These are phyloP conservation scores for Trachelus troglodyta DNA, from an alignment of 2,888 invertebrate genomes.

Conservation along the genomic window DNA sequence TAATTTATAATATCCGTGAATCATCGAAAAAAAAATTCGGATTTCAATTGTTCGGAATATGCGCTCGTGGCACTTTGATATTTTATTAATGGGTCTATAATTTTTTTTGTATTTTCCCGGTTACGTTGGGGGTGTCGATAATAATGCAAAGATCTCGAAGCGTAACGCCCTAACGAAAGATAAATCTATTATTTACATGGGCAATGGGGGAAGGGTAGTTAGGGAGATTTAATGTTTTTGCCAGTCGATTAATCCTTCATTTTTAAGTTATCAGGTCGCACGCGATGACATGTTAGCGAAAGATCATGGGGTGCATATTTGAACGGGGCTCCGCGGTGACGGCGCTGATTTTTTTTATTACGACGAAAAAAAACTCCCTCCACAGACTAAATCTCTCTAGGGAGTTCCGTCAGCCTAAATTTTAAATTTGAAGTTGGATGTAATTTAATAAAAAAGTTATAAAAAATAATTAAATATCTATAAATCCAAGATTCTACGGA, in stretches of 20 bases:
- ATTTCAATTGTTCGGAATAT: background rate
- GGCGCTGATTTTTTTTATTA: constrained; percentile 43
- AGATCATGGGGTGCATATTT: constrained; percentile 46
- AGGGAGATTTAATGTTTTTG: constrained; percentile 47
- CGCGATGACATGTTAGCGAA: constrained; percentile 42
- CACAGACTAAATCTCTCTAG: constrained; percentile 8
- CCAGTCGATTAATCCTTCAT: constrained; percentile 54
- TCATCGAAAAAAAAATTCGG: background rate
- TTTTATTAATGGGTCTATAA: background rate
- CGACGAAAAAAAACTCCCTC: constrained; percentile 29
- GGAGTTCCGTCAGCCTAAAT: background rate
- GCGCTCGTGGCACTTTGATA: background rate
- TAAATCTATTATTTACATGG: constrained; percentile 37
- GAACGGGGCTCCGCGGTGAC: constrained; percentile 26
- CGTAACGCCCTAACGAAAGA: constrained; percentile 17
- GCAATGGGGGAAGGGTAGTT: constrained; percentile 27
- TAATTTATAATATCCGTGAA: background rate
- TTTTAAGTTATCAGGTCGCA: constrained; percentile 52
- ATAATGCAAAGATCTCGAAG: background rate
- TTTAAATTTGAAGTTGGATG: background rate
- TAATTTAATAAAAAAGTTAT: background rate
- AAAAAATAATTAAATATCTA: background rate
- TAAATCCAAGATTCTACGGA: background rate
- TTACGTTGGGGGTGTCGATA: background rate
- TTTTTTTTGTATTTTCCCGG: background rate